A percentile compares a stretch with the other conserved stretches of the same genome.
phyloP scores from a whole-genome alignment of 2,797 vertebrate species.

The Periophthalmus magnuspinnatus region DNA sequence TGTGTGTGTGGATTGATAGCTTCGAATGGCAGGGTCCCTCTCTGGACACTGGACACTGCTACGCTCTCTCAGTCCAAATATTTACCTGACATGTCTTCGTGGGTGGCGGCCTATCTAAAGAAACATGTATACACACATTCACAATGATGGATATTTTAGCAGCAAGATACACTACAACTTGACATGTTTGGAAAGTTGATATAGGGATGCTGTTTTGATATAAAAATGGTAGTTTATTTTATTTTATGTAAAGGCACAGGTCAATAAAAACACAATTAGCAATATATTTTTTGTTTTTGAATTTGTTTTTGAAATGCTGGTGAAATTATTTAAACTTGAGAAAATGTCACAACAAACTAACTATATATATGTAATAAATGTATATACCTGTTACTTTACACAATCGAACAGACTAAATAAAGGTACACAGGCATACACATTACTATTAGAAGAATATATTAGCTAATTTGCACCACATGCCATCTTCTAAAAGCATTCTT shows the following conservation, averaged over 20 bases:
- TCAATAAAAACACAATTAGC: neutral
- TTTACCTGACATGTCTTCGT: constrained; percentile 77
- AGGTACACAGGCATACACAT: neutral
- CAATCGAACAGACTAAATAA: neutral
- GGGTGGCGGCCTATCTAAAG: constrained; percentile 75
- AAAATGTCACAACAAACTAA: neutral
- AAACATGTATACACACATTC: constrained; percentile 64
- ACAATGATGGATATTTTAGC: constrained; percentile 51
- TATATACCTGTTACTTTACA: too few species aligned
- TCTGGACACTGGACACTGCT: constrained; percentile 71
- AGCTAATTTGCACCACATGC: constrained; percentile 24
- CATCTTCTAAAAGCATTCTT: constrained; percentile 65
- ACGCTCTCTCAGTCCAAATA: constrained; percentile 64
- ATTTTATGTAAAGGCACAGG: neutral
- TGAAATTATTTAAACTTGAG: neutral
- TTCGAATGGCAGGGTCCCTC: constrained; percentile 62
- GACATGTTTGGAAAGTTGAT: constrained; percentile 53
- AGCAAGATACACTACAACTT: constrained; percentile 29
- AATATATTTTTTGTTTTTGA: too few species aligned
- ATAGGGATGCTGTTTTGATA: constrained; percentile 26
- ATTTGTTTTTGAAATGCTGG: neutral
- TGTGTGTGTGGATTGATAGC: constrained; percentile 44
- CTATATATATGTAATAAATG: too few species aligned
- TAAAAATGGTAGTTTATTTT: neutral
- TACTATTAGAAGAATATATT: neutral